Evolutionary conservation across 2,797 vertebrate species (phyloP).

Genomic region (Neostethus bicornis): DNA sequence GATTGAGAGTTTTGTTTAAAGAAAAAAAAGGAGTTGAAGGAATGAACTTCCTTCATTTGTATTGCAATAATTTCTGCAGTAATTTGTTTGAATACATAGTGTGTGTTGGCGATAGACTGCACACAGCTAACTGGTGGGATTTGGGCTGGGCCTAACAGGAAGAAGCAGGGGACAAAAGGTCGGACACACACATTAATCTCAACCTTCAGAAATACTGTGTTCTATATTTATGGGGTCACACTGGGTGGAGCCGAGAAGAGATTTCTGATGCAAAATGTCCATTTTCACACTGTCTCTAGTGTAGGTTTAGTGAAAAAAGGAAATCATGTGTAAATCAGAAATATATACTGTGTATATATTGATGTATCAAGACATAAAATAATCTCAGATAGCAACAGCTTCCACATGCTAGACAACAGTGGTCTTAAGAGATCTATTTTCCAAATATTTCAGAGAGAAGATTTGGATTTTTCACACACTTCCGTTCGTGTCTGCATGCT

Average conservation of each 20-base stretch:
- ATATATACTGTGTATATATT: conserved; percentile 8
- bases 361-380: conserved; percentile 7
- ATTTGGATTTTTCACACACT: conserved; percentile 20
- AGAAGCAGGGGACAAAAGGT: conserved; percentile 84
- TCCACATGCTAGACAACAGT: conserved; percentile 40
- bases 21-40: conserved; percentile 27
- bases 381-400: conserved; percentile 23
- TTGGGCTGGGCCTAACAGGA: conserved; percentile 75
- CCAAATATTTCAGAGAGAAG: conserved; percentile 45
- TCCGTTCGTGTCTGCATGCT: conserved; percentile 59
- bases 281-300: conserved; percentile 3
- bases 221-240: conserved; percentile 65
- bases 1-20: conserved; percentile 31
- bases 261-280: conserved; percentile 18
- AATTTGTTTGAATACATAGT: conserved; percentile 14
- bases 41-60: conserved; percentile 25
- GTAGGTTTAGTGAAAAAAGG: conserved; percentile 10
- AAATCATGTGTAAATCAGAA: no score
- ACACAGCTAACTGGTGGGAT: conserved; percentile 50
- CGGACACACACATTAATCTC: conserved; percentile 77
- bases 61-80: conserved; percentile 12
- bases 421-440: conserved; percentile 55
- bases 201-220: conserved; percentile 71
- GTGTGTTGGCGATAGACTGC: conserved; percentile 15
- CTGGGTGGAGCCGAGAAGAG: conserved; percentile 17